phyloP scores from a whole-genome alignment of 2,888 invertebrate species.

The Mesopsocus fuscifrons region DNA sequence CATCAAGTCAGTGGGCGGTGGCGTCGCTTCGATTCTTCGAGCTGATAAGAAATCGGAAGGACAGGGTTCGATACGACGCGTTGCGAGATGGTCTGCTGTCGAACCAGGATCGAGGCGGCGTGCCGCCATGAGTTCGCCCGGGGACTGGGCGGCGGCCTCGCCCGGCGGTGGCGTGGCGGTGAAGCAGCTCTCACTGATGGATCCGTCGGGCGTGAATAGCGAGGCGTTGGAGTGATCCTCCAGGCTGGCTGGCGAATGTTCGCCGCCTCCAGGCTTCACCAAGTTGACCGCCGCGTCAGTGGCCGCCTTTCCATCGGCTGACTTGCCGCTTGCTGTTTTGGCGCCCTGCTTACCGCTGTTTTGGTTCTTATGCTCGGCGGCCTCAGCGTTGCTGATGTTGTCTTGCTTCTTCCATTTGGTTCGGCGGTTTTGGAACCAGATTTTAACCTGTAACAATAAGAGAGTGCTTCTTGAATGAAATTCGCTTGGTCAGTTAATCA shows the following conservation, averaged over 20 bases:
- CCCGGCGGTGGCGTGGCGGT: neutral
- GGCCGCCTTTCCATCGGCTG: neutral
- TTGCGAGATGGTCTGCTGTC: too few relatives aligned
- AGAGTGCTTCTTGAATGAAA: constrained; percentile 14
- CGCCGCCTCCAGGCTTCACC: constrained; percentile 3
- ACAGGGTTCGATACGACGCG: too few relatives aligned
- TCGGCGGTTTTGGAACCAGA: constrained; percentile 77
- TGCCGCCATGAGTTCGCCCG: neutral
- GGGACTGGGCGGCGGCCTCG: constrained; percentile 1
- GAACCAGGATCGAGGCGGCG: too few relatives aligned
- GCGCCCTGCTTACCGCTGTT: constrained; percentile 14
- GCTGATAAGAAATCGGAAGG: too few relatives aligned
- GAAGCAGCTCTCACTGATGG: constrained; percentile 18
- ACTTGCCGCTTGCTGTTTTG: neutral
- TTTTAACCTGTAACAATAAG: constrained; percentile 53
- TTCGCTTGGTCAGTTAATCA: constrained; percentile 1
- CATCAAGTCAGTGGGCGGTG: neutral
- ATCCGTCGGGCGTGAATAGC: constrained; percentile 18
- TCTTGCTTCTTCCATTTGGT: constrained; percentile 84
- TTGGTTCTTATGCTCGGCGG: constrained; percentile 57
- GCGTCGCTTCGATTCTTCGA: neutral
- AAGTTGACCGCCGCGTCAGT: constrained; percentile 3
- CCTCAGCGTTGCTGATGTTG: constrained; percentile 74
- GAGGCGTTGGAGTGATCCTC: constrained; percentile 20
- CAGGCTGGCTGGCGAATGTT: constrained; percentile 14